Evolutionary conservation across 2,888 invertebrate species (phyloP), one percentile per base, ranked within the genome.

Genomic region (Ariolimax columbianus): DNA sequence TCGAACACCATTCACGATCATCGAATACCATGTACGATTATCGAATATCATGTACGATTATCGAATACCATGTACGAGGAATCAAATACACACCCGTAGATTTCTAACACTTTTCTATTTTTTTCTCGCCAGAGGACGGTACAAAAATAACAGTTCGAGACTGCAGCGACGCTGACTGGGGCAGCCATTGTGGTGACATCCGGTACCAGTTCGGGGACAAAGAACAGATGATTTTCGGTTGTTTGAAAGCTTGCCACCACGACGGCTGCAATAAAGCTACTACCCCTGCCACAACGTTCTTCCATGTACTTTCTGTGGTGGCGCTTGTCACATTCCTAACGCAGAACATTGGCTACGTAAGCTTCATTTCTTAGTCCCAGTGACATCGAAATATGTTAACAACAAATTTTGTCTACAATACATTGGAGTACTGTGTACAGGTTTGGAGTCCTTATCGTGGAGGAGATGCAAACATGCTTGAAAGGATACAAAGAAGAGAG

Each of bases 261-360:
- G 93, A 93, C 83, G 93, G 93, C 59, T 93, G 93, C 89, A 93
- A 93, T 88, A 66, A 75, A 79, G 90, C 90, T 83, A 36, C 51
- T 26, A 33, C 43, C 33, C 82, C 38, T 3, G 63, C 68, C 26
- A 68, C 77, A 26, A 68, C 84, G 17, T n/a, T 30, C 47, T 9
- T 68, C 30, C 6, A 47, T 43, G 47, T 80, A 0, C 19, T 66
- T 59, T 9, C 33, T 3, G 43, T 68, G 26, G 33, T 63, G 63
- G 68, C 51, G 9, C 33, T 75, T 33, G 19, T 51, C 19, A 68
- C 47, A 70, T 47, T 66, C 23, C 30, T 70, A 51, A 33, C 0
- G 47, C 30, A 47, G 30, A 38, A 9, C 4, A 68, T 51, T 75
- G 30, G 19, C 33, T 43, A 11, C 47, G 43, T 14, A 73, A 30